Conservation (phyloP, 2,113 vertebrate genomes). For the Jaculus jaculus region DNA sequence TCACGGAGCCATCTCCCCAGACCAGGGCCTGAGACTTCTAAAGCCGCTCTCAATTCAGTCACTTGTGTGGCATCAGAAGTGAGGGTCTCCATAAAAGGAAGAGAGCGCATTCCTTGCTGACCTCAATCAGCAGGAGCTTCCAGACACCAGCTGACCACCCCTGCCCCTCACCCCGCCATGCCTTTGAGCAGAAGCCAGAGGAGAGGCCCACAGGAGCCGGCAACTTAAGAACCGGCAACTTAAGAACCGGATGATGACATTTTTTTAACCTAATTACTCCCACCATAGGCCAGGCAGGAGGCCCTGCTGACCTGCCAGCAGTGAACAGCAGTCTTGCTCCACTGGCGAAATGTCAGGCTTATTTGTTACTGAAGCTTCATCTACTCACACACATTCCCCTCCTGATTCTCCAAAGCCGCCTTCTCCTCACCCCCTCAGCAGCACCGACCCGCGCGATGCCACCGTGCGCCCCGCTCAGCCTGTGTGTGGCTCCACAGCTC, state of each 20-base stretch:
- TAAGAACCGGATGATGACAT: not conserved
- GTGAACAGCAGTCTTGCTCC: not conserved
- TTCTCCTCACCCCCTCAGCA: not conserved
- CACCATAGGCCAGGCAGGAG: not conserved
- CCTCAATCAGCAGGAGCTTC: not conserved
- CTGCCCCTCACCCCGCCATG: not conserved
- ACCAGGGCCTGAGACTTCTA: not conserved
- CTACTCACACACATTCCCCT: not conserved
- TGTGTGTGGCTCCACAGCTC: not conserved
- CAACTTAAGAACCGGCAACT: not conserved
- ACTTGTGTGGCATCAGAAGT: not conserved
- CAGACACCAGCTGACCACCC: not conserved
- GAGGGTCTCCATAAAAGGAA: not conserved
- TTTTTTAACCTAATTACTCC: not conserved
- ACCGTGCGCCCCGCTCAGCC: not conserved
- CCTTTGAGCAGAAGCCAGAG: not conserved
- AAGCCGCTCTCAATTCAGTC: not conserved
- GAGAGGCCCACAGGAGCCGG: too few species aligned
- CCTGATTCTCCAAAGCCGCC: not conserved
- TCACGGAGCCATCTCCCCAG: not conserved
- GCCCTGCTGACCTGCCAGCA: not conserved
- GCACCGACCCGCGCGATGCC: not conserved
- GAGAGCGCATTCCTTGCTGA: fast-evolving
- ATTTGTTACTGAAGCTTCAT: not conserved
- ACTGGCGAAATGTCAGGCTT: not conserved